phyloP scores from a whole-genome alignment of 2,113 vertebrate species.

The Raphicerus campestris region DNA sequence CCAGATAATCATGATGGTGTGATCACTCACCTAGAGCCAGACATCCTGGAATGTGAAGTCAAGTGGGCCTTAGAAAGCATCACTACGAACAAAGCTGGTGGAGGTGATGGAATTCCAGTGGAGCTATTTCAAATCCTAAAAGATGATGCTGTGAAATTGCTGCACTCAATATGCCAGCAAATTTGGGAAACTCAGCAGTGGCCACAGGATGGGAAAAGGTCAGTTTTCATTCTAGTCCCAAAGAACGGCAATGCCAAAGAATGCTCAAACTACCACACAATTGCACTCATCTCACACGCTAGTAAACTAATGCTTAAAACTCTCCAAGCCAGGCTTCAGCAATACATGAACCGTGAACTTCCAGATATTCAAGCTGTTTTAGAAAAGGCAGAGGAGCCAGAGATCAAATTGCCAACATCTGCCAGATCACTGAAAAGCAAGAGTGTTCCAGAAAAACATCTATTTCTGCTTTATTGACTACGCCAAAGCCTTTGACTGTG shows the following conservation, averaged over 20 bases:
- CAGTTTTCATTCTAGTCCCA: neutral
- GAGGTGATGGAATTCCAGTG: neutral
- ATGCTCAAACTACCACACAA: neutral
- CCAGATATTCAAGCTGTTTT: neutral
- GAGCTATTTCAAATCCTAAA: neutral
- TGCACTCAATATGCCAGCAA: neutral
- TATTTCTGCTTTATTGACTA: neutral
- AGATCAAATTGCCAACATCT: neutral
- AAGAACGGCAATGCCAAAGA: neutral
- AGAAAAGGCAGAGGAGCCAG: neutral
- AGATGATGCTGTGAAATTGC: neutral
- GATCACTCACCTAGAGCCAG: neutral
- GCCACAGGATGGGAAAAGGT: neutral
- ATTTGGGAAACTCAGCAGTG: neutral
- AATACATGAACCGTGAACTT: neutral
- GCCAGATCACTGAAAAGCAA: neutral
- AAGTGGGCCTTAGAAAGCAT: neutral
- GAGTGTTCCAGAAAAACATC: neutral
- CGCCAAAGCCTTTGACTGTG: neutral
- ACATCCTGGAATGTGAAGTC: neutral
- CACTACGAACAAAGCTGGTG: neutral
- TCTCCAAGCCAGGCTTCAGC: neutral
- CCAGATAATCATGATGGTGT: neutral
- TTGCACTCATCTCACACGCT: neutral
- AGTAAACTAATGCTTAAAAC: neutral